phyloP scores from a whole-genome alignment of 2,113 vertebrate genomes.

The Pteruthius melanotis region DNA sequence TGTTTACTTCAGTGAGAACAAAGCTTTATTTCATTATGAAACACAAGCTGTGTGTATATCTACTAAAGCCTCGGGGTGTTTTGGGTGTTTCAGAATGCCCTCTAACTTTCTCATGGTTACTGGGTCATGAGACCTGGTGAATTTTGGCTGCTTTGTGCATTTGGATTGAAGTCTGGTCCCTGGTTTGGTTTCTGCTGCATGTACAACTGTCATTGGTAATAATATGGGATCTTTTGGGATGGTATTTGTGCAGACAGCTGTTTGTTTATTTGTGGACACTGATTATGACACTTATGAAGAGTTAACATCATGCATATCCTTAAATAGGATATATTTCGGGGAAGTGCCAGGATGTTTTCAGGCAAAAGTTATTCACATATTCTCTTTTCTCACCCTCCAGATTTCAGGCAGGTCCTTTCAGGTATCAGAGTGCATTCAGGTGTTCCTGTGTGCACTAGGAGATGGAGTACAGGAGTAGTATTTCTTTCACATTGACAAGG shows the following conservation, averaged over 20 bases:
- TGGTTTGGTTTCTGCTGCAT: background rate
- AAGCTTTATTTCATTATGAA: background rate
- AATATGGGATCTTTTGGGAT: background rate
- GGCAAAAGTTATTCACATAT: background rate
- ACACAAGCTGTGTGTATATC: background rate
- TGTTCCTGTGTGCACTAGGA: background rate
- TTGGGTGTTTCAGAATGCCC: background rate
- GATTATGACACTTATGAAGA: background rate
- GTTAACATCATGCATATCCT: background rate
- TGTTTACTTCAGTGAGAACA: background rate
- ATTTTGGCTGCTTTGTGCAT: background rate
- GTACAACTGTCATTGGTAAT: background rate
- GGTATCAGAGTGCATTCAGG: background rate
- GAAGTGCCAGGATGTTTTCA: background rate
- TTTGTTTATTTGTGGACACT: background rate
- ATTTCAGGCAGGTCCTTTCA: background rate
- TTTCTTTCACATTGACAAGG: background rate
- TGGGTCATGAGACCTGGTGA: background rate
- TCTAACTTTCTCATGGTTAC: background rate
- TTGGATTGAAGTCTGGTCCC: background rate
- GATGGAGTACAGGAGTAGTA: background rate
- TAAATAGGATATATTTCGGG: background rate
- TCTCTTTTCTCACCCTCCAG: background rate
- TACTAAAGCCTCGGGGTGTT: background rate
- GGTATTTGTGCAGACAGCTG: background rate